Evolutionary conservation across 2,797 vertebrate genomes (phyloP), one percentile per base, ranked within the genome.

Genomic region (Bradypodion pumilum): DNA sequence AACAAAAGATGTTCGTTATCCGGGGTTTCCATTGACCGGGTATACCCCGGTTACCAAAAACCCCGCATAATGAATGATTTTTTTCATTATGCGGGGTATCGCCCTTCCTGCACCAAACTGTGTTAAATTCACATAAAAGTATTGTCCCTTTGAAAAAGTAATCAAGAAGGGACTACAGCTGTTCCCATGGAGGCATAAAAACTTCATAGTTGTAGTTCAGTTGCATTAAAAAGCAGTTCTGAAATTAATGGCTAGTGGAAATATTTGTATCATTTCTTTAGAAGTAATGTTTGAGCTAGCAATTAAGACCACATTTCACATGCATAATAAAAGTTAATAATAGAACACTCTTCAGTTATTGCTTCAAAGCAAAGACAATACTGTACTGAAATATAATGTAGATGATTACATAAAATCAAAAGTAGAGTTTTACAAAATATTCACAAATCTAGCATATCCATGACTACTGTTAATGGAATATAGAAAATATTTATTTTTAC

Each of bases 401-500:
- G 4, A n/a, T 74, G 35, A 27, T 35, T 75, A 4, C 66, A 37
- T 25, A 80, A 15, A 74, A 7, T 60, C 5, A 70, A 60, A 69
- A 15, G 25, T 5, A 15, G n/a, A 52, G 6, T 63, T 32, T 25
- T 84, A 65, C 13, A 76, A 56, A 83, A 72, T 56, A 7, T 68
- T 83, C 66, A 74, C 13, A 42, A 68, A 59, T 68, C 25, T 68
- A 69, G 10, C 8, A 62, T 6, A 37, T 62, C 42, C 3, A 68
- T 52, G 2, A 78, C 9, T 42, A 44, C 15, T 68, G 35, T 27
- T 46, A 74, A 52, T 35, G 66, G 60, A 69, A 80, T 29, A 40
- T 32, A 23, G 68, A 74, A 56, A 56, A 7, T 56, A n/a, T n/a
- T n/a, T n/a, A n/a, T n/a, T 75, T 65, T 89, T 95, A 99, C 98